phyloP scores from a whole-genome alignment of 2,888 invertebrate species.

The Eueremaeus valkanovi region DNA sequence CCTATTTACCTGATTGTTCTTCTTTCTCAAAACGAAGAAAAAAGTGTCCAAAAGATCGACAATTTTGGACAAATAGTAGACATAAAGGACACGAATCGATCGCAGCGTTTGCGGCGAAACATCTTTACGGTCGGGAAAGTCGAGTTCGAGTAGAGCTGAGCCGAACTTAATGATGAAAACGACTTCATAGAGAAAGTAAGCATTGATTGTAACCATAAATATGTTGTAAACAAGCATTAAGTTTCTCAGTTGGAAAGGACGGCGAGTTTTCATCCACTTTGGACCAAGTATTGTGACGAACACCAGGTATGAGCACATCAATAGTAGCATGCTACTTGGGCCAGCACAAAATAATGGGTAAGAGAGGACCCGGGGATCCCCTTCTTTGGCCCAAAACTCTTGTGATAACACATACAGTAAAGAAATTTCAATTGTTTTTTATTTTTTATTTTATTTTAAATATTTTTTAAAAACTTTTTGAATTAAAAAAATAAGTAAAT shows the following conservation, averaged over 20 bases:
- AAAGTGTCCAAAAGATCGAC: slow-evolving; percentile 38
- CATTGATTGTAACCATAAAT: slow-evolving; percentile 7
- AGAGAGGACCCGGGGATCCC: no score
- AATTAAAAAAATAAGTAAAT: no score
- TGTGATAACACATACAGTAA: no score
- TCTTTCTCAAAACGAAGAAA: slow-evolving; percentile 37
- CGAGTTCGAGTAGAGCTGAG: not conserved
- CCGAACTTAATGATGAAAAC: not conserved
- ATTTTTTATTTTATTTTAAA: no score
- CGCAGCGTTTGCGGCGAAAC: not conserved
- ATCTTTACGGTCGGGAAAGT: not conserved
- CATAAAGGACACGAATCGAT: not conserved
- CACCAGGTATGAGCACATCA: slow-evolving; percentile 7
- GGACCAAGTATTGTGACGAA: not conserved
- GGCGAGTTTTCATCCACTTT: not conserved
- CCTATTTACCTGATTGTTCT: slow-evolving; percentile 29
- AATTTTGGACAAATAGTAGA: slow-evolving; percentile 33
- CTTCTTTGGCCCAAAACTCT: no score
- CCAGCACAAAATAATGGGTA: not conserved
- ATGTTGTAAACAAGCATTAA: slow-evolving; percentile 16
- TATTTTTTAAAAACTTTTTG: no score
- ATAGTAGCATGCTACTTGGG: not conserved
- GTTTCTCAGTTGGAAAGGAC: not conserved
- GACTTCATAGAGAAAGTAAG: slow-evolving; percentile 2
- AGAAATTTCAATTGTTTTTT: no score